A percentile compares a stretch with the other conserved stretches of the same genome.
These are phyloP conservation scores for Australoheros facetus DNA, from an alignment of 2,797 vertebrate species.

Conservation along the genomic window DNA sequence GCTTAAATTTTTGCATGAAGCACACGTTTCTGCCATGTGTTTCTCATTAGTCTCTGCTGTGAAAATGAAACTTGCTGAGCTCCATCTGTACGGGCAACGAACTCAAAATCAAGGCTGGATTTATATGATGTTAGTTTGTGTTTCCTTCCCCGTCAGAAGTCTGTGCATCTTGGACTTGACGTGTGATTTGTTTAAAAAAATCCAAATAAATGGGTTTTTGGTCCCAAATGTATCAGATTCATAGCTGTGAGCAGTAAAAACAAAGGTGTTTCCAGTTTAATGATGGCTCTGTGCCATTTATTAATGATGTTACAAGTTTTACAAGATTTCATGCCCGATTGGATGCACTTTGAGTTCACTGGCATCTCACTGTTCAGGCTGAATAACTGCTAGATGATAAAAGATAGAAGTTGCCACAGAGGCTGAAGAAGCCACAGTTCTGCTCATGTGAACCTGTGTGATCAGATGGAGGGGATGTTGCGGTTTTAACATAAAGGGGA, in stretches of 20 bases:
- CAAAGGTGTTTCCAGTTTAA: background rate
- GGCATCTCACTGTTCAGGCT: background rate
- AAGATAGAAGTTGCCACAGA: background rate
- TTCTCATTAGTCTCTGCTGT: too few relatives aligned
- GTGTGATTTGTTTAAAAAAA: too few relatives aligned
- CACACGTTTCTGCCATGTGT: too few relatives aligned
- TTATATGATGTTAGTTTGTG: too few relatives aligned
- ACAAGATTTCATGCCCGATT: background rate
- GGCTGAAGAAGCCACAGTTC: background rate
- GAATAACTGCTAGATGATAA: background rate
- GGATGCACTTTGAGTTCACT: background rate
- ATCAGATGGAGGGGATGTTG: background rate
- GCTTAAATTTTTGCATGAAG: too few relatives aligned
- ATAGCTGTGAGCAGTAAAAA: background rate
- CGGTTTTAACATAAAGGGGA: background rate
- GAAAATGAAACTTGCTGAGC: too few relatives aligned
- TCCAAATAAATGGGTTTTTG: too few relatives aligned
- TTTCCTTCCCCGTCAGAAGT: too few relatives aligned
- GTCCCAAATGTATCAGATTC: background rate
- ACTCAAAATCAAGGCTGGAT: too few relatives aligned
- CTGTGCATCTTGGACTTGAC: too few relatives aligned
- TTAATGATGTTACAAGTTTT: background rate
- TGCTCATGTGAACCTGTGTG: slow-evolving; percentile 13
- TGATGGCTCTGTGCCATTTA: background rate
- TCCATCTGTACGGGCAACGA: too few relatives aligned